Evolutionary conservation across 2,888 invertebrate species (phyloP), one percentile per base, ranked within the genome.

Genomic region (Sericinus montela): DNA sequence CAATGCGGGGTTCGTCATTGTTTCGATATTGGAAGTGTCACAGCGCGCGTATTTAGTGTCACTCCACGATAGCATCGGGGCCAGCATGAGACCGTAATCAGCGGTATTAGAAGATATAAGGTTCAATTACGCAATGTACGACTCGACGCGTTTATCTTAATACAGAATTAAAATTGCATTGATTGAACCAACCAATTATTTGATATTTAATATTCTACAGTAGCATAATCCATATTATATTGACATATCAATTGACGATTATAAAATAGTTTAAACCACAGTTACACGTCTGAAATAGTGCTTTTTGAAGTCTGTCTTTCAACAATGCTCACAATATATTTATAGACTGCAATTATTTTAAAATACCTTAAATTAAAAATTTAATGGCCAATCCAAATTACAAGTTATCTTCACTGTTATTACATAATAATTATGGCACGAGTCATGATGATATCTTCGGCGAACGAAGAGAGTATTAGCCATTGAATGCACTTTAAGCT

Each of bases 21-120:
- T 87, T 75, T 80, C 72, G 80, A 78, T 85, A 85, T 80, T 79
- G 81, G 68, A 73, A 73, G 77, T 86, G 86, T 85, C 84, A 84
- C 79, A 72, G 75, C 63, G 77, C 69, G 79, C 80, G 83, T 84
- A 87, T 88, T 87, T 87, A 88, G 79, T 79, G 86, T 87, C 87
- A 87, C 77, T 86, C 84, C 69, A 72, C 67, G 87, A 87, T 86
- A 85, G 67, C 79, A 86, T 86, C 86, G 73, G 71, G 63, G 65
- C 64, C 68, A 56, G 55, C 64, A 57, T 55, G 58, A 57, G 55
- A 51, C 69, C 59, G 69, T 71, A 77, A 79, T 79, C 80, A 75
- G 71, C 69, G 63, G 75, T 75, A 75, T 78, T 79, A 77, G 75
- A 67, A 67, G 72, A 73, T 77, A 72, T 72, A 65, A 72, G 68